Conservation (phyloP, 2,113 vertebrate species). For the Maccullochella peelii region DNA sequence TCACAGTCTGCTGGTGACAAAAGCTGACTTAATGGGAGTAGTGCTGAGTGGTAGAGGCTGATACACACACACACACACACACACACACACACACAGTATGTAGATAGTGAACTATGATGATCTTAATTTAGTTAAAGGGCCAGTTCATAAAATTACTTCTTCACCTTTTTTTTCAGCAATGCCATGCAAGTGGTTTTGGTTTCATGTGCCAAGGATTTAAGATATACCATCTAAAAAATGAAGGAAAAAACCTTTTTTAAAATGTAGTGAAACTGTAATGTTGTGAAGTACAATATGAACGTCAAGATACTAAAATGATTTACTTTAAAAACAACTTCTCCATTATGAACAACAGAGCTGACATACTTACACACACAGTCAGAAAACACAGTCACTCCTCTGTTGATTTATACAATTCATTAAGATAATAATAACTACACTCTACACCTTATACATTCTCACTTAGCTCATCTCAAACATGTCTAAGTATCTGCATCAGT, state of each 20-base stretch:
- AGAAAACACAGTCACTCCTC: no score
- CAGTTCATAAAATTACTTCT: neutral
- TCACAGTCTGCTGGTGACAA: constrained; percentile 40
- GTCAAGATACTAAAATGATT: neutral
- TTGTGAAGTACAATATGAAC: neutral
- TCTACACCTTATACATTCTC: neutral
- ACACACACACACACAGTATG: neutral
- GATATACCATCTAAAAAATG: neutral
- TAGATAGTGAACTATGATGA: neutral
- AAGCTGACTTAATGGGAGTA: constrained; percentile 62
- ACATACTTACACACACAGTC: neutral
- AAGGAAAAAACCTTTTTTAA: neutral
- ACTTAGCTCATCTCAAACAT: neutral
- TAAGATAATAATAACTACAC: neutral
- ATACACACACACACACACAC: constrained; percentile 27
- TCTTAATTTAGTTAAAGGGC: neutral
- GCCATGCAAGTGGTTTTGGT: neutral
- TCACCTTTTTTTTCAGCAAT: neutral
- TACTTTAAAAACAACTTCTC: neutral
- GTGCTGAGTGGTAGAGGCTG: constrained; percentile 59
- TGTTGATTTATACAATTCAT: neutral
- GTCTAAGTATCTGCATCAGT: neutral
- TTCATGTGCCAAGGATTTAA: neutral
- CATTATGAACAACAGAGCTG: neutral
- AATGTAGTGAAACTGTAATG: neutral